These are phyloP conservation scores for Rhinogobio ventralis DNA, from an alignment of 2,797 vertebrate species.

Conservation along the genomic window DNA sequence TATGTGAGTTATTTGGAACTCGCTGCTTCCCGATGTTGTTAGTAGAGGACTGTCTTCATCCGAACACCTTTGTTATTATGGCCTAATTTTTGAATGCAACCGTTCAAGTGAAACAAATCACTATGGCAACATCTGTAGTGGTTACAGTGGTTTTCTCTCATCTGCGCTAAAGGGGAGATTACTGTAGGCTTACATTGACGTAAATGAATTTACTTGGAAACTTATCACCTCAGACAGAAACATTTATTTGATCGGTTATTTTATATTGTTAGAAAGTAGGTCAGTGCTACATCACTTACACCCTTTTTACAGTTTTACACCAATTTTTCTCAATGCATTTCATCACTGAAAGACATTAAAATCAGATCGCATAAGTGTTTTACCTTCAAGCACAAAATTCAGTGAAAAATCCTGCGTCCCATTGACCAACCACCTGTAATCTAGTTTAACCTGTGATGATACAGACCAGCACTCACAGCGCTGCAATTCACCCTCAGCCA, in stretches of 20 bases:
- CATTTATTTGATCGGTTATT: neutral
- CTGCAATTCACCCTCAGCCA: neutral
- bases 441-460: neutral
- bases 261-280: neutral
- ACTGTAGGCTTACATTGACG: neutral
- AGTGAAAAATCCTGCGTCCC: neutral
- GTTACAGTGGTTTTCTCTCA: neutral
- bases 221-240: neutral
- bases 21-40: neutral
- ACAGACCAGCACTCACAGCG: neutral
- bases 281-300: neutral
- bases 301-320: neutral
- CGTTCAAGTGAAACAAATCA: neutral
- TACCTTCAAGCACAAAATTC: neutral
- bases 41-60: neutral
- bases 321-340: too few relatives aligned
- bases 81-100: rapidly evolving
- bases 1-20: neutral
- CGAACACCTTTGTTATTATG: too few relatives aligned
- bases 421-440: neutral
- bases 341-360: neutral
- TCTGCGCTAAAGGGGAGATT: neutral
- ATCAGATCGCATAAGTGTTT: neutral
- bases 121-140: too few relatives aligned
- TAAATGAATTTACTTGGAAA: neutral